Base-by-base conservation (phyloP, 1,140 invertebrate species). In the Lasaia peninsularis region DNA sequence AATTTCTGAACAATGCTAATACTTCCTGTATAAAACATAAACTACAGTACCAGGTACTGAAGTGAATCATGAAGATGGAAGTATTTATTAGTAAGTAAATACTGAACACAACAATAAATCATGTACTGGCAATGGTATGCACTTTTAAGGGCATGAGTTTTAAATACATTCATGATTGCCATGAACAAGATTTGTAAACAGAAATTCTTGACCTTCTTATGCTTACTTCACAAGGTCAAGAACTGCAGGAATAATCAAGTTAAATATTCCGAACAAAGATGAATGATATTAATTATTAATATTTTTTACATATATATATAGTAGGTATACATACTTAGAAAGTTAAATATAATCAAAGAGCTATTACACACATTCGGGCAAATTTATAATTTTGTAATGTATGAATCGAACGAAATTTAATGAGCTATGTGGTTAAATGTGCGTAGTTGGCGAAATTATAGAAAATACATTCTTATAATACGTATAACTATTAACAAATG, bases 191-290 rank as follows among this genome's bases (percentile, higher is more conserved):
- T 69, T 67, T 67, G 62, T 73, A 65, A 60, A 72, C 61, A 73
- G 63, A 62, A 49, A 52, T 71, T 70, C 53, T 55, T 75, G 73
- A 73, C 81, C 82, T 78, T 78, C 40, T 69, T 55, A 34, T 33
- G 49, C 66, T 62, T 73, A 67, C 50, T 58, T 69, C 52, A 58
- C 69, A 80, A 79, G 78, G 73, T 75, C 73, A 80, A 73, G 69
- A 64, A 66, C 49, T 67, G 64, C 60, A 63, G 64, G 9, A 21
- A 56, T 12, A 28, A 11, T 53, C 16, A 20, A 21, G 11, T 33
- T 34, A 20, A n/a, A 3, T 31, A 49, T 31, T 50, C 2, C 32
- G 8, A 18, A 34, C 32, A 50, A 21, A 49, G 49, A 34, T 28
- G 24, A 28, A 28, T 6, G 24, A 28, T 28, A n/a, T n/a, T n/a